Conservation (phyloP, 2,888 invertebrate species). For the Trachelus troglodyta region DNA sequence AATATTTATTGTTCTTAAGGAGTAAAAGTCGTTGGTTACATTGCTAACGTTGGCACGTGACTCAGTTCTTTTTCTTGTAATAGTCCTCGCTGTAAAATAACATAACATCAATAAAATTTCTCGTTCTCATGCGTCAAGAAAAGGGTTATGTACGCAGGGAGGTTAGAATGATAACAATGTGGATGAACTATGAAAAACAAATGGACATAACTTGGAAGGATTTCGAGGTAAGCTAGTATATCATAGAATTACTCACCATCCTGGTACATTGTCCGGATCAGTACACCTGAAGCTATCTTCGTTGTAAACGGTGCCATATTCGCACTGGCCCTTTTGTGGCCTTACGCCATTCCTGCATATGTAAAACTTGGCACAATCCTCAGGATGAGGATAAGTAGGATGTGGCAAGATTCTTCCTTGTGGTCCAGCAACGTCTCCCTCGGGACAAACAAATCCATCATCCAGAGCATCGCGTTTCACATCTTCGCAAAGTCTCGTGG, state of each 20-base stretch:
- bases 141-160: conserved; percentile 7
- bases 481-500: conserved; percentile 70
- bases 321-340: conserved; percentile 81
- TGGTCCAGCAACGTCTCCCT: conserved; percentile 75
- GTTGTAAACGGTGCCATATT: conserved; percentile 81
- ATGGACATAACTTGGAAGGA: neutral
- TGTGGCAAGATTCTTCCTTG: conserved; percentile 79
- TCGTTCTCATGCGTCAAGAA: conserved; percentile 14
- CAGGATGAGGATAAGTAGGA: conserved; percentile 82
- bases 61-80: conserved; percentile 70
- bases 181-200: conserved; percentile 1
- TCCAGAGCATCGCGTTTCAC: conserved; percentile 74
- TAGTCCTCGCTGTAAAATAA: conserved; percentile 75
- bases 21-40: conserved; percentile 28
- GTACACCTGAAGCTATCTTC: conserved; percentile 82
- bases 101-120: conserved; percentile 19
- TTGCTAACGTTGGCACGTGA: conserved; percentile 14
- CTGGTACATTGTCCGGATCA: conserved; percentile 79
- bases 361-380: conserved; percentile 86
- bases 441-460: conserved; percentile 83
- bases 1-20: conserved; percentile 50
- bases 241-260: conserved; percentile 73
- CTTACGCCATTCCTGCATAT: conserved; percentile 82
- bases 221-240: no score
- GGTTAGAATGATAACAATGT: conserved; percentile 3